phyloP scores from a whole-genome alignment of 2,888 invertebrate species.

The Thelaira solivaga region DNA sequence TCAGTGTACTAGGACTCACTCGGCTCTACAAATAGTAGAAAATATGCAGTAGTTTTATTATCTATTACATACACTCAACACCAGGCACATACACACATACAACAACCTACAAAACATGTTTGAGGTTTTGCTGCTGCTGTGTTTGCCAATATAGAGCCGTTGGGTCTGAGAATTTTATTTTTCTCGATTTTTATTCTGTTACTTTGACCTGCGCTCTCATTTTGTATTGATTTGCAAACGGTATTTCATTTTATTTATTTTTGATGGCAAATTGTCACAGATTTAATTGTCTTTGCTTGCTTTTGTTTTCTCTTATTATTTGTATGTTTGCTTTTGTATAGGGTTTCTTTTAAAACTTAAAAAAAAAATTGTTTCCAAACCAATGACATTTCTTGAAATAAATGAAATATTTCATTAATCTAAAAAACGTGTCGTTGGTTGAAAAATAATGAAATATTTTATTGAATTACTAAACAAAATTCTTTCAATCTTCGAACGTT shows the following conservation, averaged over 20 bases:
- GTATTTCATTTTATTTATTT: not conserved
- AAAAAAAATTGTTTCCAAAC: not conserved
- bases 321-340: slow-evolving; percentile 36
- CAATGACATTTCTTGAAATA: not conserved
- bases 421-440: too few relatives aligned
- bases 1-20: too few relatives aligned
- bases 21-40: too few relatives aligned
- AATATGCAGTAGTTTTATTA: too few relatives aligned
- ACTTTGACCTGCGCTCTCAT: slow-evolving; percentile 62
- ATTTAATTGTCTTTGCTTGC: not conserved
- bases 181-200: slow-evolving; percentile 17
- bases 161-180: slow-evolving; percentile 14
- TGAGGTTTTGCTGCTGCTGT: too few relatives aligned
- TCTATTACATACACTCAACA: too few relatives aligned
- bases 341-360: not conserved
- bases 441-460: too few relatives aligned
- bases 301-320: slow-evolving; percentile 32
- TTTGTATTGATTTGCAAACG: slow-evolving; percentile 60
- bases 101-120: too few relatives aligned
- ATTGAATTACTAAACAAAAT: too few relatives aligned
- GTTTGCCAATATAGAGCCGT: not conserved
- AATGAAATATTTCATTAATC: too few relatives aligned
- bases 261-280: slow-evolving; percentile 5
- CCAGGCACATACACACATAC: too few relatives aligned
- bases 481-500: too few relatives aligned